Evolutionary conservation across 2,113 vertebrate genomes (phyloP), one percentile per base, ranked within the genome.

Genomic region (Cinclus mexicanus): DNA sequence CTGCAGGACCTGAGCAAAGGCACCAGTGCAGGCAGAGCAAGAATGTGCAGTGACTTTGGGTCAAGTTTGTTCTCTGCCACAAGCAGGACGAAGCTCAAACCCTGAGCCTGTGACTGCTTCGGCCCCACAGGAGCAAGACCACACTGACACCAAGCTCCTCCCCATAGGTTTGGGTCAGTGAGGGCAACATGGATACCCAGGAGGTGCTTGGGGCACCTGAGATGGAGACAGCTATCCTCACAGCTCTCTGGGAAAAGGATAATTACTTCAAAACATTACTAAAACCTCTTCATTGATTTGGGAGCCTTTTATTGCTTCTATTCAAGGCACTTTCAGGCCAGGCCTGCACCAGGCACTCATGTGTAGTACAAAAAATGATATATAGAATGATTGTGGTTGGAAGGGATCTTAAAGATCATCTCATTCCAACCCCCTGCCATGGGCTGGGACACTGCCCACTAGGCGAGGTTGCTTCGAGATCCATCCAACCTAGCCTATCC

Each of bases 111-210:
- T 1, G 0, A 12, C 37, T 72, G 74, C 75, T 63, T 31, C 61
- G n/a, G 60, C 41, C 41, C 64, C 31, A 6, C 23, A 46, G 17
- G 33, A 37, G 24, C 0, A 2, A 52, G 26, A 26, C 6, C 31
- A 22, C 0, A 0, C 22, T 10, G 28, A 70, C 14, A 52, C 5
- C 0, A 0, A 67, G 24, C 49, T 82, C 53, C 22, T 60, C 39
- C 53, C 15, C 69, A 33, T 26, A 46, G 50, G 31, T 11, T 56
- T 24, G 33, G 2, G 1, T 11, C 33, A 35, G 35, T 5, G 47
- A 68, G 65, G 24, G 55, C 71, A 61, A 37, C 52, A 16, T 0
- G 7, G n/a, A 67, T 3, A 3, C 37, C 21, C 52, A 88, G 50
- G 24, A 60, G n/a, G 24, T 64, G 37, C 42, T 87, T 0, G 0